Conservation (phyloP, 2,888 invertebrate genomes). For the Amitus sp. region DNA sequence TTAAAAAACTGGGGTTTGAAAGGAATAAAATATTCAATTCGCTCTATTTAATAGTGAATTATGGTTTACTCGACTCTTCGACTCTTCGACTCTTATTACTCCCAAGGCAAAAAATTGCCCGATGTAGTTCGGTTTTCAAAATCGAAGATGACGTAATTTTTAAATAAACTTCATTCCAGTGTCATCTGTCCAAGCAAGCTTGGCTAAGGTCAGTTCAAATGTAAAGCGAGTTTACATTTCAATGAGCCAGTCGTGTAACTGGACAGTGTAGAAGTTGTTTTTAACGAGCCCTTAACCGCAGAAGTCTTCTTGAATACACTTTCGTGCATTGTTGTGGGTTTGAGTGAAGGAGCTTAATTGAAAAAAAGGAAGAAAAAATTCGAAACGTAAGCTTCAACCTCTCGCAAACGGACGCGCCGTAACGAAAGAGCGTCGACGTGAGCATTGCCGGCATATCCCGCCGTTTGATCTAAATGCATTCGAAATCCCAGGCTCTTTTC, state of each 20-base stretch:
- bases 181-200: too few relatives aligned
- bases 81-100: too few relatives aligned
- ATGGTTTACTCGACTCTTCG: too few relatives aligned
- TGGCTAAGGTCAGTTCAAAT: background rate
- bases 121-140: too few relatives aligned
- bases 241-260: background rate
- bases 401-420: conserved; percentile 22
- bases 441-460: conserved; percentile 14
- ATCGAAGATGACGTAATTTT: background rate
- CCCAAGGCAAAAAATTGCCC: too few relatives aligned
- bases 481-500: conserved; percentile 27
- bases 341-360: conserved; percentile 3
- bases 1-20: too few relatives aligned
- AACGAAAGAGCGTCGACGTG: conserved; percentile 29
- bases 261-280: background rate
- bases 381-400: conserved; percentile 26
- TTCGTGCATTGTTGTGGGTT: conserved; percentile 1
- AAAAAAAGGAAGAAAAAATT: conserved; percentile 5
- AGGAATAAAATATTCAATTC: too few relatives aligned
- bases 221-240: background rate
- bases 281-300: conserved; percentile 5
- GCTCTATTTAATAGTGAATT: too few relatives aligned
- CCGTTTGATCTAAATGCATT: conserved; percentile 23
- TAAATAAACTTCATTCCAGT: too few relatives aligned
- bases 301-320: background rate